A percentile compares a stretch with the other conserved stretches of the same genome.
phyloP scores from a whole-genome alignment of 1,140 invertebrate genomes.

The Sweltsa coloradensis region DNA sequence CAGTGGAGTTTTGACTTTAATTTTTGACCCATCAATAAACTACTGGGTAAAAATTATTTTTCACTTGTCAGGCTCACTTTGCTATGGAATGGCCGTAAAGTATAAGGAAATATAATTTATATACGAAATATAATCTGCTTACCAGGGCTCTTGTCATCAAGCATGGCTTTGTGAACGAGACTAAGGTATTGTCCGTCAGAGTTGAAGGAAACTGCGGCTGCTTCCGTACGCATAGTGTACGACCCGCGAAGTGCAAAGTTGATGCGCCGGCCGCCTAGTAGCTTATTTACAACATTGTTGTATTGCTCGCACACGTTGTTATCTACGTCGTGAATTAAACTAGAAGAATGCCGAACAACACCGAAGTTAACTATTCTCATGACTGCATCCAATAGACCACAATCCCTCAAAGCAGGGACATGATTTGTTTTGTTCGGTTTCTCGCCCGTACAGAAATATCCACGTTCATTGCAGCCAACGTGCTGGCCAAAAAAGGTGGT shows the following conservation, averaged over 20 bases:
- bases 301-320: slow-evolving; percentile 30
- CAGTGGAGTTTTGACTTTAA: too few relatives aligned
- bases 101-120: too few relatives aligned
- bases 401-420: slow-evolving; percentile 15
- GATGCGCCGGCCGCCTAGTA: slow-evolving; percentile 26
- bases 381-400: background rate
- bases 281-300: slow-evolving; percentile 24
- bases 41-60: too few relatives aligned
- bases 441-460: slow-evolving; percentile 18
- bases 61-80: too few relatives aligned
- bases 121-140: background rate
- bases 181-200: slow-evolving; percentile 3
- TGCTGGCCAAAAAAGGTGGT: slow-evolving; percentile 29
- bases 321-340: slow-evolving; percentile 25
- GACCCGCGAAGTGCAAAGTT: slow-evolving; percentile 20
- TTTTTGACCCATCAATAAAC: too few relatives aligned
- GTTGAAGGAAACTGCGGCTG: slow-evolving; percentile 17
- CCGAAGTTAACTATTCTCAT: background rate
- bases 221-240: slow-evolving; percentile 23
- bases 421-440: slow-evolving; percentile 17
- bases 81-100: too few relatives aligned
- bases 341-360: slow-evolving; percentile 17
- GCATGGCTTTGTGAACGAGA: slow-evolving; percentile 1
- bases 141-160: slow-evolving; percentile 1
- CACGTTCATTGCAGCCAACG: slow-evolving; percentile 14